Percentiles rank a stretch among this genome's conserved stretches.
phyloP scores from a whole-genome alignment of 2,113 vertebrate genomes.

The Etheostoma spectabile region DNA sequence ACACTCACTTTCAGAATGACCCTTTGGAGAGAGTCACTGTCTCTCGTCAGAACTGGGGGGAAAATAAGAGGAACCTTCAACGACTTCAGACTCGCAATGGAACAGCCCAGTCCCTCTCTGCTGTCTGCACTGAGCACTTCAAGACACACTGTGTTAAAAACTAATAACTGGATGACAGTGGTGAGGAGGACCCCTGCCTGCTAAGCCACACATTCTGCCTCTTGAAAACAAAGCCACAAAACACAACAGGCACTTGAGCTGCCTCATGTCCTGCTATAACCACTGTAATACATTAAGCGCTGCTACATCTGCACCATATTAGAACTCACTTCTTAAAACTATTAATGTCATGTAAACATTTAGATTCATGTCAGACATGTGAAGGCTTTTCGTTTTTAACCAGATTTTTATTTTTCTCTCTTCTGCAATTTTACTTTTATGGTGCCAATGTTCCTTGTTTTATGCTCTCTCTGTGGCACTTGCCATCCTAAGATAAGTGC shows the following conservation, averaged over 20 bases:
- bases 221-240: conserved; percentile 26
- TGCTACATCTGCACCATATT: not conserved
- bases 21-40: conserved; percentile 48
- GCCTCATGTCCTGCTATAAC: not conserved
- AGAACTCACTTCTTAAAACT: not conserved
- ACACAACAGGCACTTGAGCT: conserved; percentile 7
- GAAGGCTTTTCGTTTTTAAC: not conserved
- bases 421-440: not conserved
- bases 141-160: conserved; percentile 43
- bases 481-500: not conserved
- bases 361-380: not conserved
- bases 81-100: conserved; percentile 57
- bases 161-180: conserved; percentile 63
- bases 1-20: conserved; percentile 50
- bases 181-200: conserved; percentile 43
- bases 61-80: conserved; percentile 62
- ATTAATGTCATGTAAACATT: not conserved
- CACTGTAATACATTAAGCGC: not conserved
- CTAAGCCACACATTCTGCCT: conserved; percentile 19
- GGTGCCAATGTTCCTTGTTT: too few species aligned
- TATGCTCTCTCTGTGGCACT: too few species aligned
- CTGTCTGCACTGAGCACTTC: conserved; percentile 48
- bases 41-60: conserved; percentile 50
- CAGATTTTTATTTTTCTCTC: not conserved
- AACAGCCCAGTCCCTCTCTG: conserved; percentile 35